Evolutionary conservation across 1,140 invertebrate species (phyloP), one percentile per base, ranked within the genome.

Genomic region (Drosophila fuyamai): DNA sequence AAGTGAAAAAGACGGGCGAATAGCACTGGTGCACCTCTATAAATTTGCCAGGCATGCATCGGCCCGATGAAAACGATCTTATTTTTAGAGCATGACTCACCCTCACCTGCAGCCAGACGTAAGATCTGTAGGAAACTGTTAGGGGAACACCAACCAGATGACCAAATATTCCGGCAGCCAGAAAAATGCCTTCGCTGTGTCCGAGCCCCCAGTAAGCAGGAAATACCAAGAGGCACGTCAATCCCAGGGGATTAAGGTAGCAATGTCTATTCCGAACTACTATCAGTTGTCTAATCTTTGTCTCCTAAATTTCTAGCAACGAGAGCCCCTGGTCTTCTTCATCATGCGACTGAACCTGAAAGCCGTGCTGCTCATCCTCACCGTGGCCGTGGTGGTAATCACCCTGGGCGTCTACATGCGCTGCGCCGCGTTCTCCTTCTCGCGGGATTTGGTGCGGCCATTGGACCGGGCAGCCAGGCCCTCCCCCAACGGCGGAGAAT

Each of bases 301-400:
- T 14, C 5, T 12, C 9, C 23, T 8, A 46, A 29, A 0, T 54
- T 53, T 13, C 23, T 68, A 76, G 53, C 83, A 91, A 79, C 76
- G 77, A 10, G 91, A 92, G 59, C 89, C 82, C 8, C 53, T 92
- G 41, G 76, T 92, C 16, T 93, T 93, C 74, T 93, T 94, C 71
- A 90, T 94, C 47, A 94, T 94, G 93, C 92, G 94, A 43, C 80
- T 95, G 10, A 95, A 95, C 83, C 82, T 94, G 36, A 95, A 94
- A 92, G 90, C 93, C 27, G 91, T 93, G 12, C 75, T 95, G 44
- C 70, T 94, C 50, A 84, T 93, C 61, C 81, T 94, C 23, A 93
- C 93, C 46, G 75, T 93, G 41, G 85, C 93, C 4, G 93, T 94
- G 4, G 86, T 93, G 53, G 72, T 90, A 13, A 93, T 94, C 23